These are phyloP conservation scores for Parelbella ahira DNA, from an alignment of 2,888 invertebrate genomes.

Conservation along the genomic window DNA sequence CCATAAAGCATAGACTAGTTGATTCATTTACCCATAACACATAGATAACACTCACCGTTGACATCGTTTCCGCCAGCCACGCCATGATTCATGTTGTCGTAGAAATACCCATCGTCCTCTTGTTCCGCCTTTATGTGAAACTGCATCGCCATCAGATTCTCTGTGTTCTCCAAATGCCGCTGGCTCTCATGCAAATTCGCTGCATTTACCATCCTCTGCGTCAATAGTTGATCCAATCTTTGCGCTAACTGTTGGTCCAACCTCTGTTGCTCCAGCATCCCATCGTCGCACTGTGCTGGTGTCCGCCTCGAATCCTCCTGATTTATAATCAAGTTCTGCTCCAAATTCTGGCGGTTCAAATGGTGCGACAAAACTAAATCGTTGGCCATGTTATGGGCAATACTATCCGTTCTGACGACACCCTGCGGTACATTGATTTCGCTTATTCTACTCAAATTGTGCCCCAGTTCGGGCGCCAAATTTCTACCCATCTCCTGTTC, in stretches of 20 bases:
- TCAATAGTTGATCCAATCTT: slow-evolving; percentile 35
- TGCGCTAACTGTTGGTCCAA: slow-evolving; percentile 38
- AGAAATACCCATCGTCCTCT: slow-evolving; percentile 68
- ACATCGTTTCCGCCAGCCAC: slow-evolving; percentile 39
- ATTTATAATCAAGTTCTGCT: slow-evolving; percentile 34
- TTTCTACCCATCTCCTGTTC: slow-evolving; percentile 21
- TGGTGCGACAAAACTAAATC: slow-evolving; percentile 42
- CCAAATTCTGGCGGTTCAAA: slow-evolving; percentile 47
- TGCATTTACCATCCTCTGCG: slow-evolving; percentile 31
- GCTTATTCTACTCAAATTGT: slow-evolving; percentile 10
- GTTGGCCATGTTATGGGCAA: slow-evolving; percentile 8
- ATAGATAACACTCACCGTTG: slow-evolving; percentile 51
- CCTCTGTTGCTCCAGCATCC: slow-evolving; percentile 32
- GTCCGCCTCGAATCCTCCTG: slow-evolving; percentile 35
- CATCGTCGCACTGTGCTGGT: slow-evolving; percentile 21
- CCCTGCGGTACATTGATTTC: slow-evolving; percentile 8
- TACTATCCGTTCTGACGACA: slow-evolving; percentile 9
- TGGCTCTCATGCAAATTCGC: slow-evolving; percentile 37
- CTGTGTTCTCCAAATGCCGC: slow-evolving; percentile 42
- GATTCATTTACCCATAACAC: no score
- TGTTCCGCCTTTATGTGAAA: slow-evolving; percentile 69
- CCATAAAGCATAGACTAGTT: no score
- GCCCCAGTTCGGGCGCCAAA: slow-evolving; percentile 17
- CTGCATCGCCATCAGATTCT: slow-evolving; percentile 51
- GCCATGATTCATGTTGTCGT: slow-evolving; percentile 54